Percentiles rank a stretch among this genome's conserved stretches.
Conservation (phyloP, 2,797 vertebrate species). For the Gila robusta region DNA sequence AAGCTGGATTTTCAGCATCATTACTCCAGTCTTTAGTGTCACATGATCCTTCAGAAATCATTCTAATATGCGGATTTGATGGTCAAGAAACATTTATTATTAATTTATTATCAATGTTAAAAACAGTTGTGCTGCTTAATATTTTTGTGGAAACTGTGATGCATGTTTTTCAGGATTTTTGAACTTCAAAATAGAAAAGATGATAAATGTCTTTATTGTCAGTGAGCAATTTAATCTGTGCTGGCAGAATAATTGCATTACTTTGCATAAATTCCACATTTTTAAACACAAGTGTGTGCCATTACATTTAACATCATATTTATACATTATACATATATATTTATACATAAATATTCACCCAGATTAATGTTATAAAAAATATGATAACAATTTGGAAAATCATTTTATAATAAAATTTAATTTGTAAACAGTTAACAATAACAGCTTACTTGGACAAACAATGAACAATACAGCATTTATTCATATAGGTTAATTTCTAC, state of each 20-base stretch:
- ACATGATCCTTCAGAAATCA: background rate
- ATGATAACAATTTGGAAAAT: background rate
- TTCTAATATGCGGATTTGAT: background rate
- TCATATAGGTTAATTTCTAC: background rate
- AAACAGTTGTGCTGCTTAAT: background rate
- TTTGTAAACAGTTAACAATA: background rate
- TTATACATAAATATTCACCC: background rate
- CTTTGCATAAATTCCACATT: background rate
- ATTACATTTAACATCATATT: background rate
- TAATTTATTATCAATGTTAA: background rate
- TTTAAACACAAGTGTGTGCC: background rate
- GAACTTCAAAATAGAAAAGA: background rate
- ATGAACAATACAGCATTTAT: background rate
- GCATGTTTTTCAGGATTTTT: background rate
- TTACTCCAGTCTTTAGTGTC: background rate
- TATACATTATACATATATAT: background rate
- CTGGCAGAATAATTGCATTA: background rate
- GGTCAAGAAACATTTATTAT: background rate
- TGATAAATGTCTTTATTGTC: background rate
- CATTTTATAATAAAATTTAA: background rate
- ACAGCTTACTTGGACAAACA: no score
- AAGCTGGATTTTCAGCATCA: background rate
- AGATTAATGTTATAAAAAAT: conserved; percentile 5
- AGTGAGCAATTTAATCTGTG: background rate
- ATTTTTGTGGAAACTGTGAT: background rate